Evolutionary conservation across 2,888 invertebrate genomes (phyloP), one percentile per base, ranked within the genome.

Genomic region (Auanema sp.): DNA sequence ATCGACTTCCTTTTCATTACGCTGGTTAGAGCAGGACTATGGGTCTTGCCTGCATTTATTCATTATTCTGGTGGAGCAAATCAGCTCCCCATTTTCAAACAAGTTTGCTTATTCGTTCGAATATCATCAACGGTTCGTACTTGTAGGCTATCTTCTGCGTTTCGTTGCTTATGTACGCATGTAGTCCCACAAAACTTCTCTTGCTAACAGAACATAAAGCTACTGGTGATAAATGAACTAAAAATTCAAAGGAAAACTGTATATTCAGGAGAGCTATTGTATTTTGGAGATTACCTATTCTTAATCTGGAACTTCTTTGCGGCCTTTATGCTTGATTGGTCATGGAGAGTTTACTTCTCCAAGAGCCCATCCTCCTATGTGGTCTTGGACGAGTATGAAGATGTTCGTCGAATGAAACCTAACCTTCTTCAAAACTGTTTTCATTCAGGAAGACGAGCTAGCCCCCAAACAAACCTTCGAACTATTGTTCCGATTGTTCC

Each of bases 401-500:
- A 74, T 25, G 65, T 68, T 42, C 54, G 64, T 21, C 6, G 21
- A 1, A 12, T 23, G 14, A 56, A 44, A 56, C 11, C 43, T n/a
- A n/a, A n/a, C 3, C 33, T 33, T 5, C 8, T 33, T 33, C 33
- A 33, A 33, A 5, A 5, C 33, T 3, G 1, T 11, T 2, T 54
- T 54, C 23, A 16, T 25, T 21, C 42, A 61, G 47, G 60, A 66
- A 5, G 70, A 59, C 6, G 68, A 70, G 12, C 58, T 65, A 25
- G 64, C 60, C 14, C 74, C 77, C 1, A 69, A 70, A 18, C 69
- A 78, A 40, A 79, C 79, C 1, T 75, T 76, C 58, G 76, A 79
- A 33, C 64, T 80, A 12, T 75, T 83, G 49, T 68, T 81, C 58
- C 71, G 83, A 8, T 71, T 83, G 14, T 56, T 82, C n/a, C 78